These are phyloP conservation scores for Phyllotreta striolata DNA, from an alignment of 2,888 invertebrate genomes.

Conservation along the genomic window DNA sequence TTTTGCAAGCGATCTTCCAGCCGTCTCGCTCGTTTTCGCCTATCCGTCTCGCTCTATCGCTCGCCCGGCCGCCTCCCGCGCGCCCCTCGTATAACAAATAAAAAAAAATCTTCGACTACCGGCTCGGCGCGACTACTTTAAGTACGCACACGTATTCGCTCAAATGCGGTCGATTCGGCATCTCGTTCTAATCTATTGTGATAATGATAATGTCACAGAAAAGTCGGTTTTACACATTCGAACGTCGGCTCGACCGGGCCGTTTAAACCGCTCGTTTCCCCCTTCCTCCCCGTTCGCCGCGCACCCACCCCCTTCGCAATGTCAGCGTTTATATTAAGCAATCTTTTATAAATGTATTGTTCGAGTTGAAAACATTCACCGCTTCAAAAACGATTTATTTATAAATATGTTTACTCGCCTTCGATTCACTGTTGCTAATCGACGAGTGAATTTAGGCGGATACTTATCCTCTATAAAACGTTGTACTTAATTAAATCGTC, in stretches of 20 bases:
- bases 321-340: slow-evolving; percentile 42
- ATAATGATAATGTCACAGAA: slow-evolving; percentile 47
- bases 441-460: neutral
- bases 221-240: slow-evolving; percentile 43
- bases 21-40: neutral
- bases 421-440: slow-evolving; percentile 1
- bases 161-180: slow-evolving; percentile 46
- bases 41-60: slow-evolving; percentile 2
- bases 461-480: no score
- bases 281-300: slow-evolving; percentile 1
- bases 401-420: slow-evolving; percentile 25
- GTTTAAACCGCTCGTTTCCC: neutral
- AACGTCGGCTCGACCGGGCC: slow-evolving; percentile 2
- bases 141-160: slow-evolving; percentile 41
- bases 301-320: slow-evolving; percentile 31
- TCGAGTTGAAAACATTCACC: slow-evolving; percentile 42
- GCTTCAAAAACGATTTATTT: slow-evolving; percentile 39
- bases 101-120: neutral
- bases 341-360: slow-evolving; percentile 39
- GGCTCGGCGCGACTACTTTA: slow-evolving; percentile 15
- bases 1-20: slow-evolving; percentile 32
- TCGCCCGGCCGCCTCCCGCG: neutral
- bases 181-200: slow-evolving; percentile 47
- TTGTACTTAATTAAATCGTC: no score
- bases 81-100: neutral